A percentile compares a stretch with the other conserved stretches of the same genome.
Evolutionary conservation across 2,797 vertebrate genomes (phyloP).

Genomic region (Erpetoichthys calabaricus): DNA sequence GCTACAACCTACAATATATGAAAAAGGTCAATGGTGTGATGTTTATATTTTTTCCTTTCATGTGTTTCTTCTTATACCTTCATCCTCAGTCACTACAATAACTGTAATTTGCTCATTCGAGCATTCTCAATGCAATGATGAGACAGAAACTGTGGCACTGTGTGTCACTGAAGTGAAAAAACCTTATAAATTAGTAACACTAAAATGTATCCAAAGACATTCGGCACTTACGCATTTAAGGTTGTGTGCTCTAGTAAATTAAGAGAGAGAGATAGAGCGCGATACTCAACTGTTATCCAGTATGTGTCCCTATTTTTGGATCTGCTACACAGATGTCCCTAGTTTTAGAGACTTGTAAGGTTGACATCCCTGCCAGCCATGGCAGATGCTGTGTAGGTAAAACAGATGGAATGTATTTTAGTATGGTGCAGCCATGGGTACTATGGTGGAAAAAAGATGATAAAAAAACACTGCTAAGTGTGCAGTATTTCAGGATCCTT

Average conservation of each 20-base stretch:
- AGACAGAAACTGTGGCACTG: neutral
- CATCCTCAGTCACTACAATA: neutral
- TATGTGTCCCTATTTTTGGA: conserved; percentile 48
- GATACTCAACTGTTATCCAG: too few relatives aligned
- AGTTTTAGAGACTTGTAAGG: conserved; percentile 48
- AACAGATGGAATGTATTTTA: conserved; percentile 52
- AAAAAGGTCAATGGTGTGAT: neutral
- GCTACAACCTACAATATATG: neutral
- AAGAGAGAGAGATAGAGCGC: neutral
- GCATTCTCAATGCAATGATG: neutral
- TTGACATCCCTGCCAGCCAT: conserved; percentile 54
- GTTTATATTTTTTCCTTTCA: neutral
- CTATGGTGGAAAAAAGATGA: conserved; percentile 23
- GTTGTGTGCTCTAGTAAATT: neutral
- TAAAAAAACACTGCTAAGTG: conserved; percentile 8
- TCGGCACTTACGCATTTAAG: neutral
- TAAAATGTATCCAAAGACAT: conserved; percentile 35
- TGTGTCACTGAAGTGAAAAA: conserved; percentile 29
- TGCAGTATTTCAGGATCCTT: conserved; percentile 5
- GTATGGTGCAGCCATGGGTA: conserved; percentile 31
- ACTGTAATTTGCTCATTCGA: neutral
- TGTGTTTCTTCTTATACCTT: neutral
- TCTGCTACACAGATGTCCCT: conserved; percentile 63
- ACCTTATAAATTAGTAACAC: conserved; percentile 40
- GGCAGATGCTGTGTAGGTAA: conserved; percentile 63